phyloP scores from a whole-genome alignment of 2,113 vertebrate species.

The Daphoenositta chrysoptera region DNA sequence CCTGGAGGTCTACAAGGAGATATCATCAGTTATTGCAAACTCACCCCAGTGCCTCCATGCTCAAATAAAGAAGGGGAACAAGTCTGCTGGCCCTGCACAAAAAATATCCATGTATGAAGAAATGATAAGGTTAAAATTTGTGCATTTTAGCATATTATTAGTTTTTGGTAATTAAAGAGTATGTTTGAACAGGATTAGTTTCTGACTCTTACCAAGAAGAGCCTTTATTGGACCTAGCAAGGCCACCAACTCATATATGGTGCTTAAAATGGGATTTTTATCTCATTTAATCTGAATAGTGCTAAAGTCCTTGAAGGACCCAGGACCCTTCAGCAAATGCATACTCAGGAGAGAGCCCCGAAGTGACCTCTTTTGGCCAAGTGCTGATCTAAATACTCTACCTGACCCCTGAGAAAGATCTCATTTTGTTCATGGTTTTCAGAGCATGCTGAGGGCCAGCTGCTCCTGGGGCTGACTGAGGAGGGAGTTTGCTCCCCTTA shows the following conservation, averaged over 20 bases:
- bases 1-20: neutral
- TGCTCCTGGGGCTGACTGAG: neutral
- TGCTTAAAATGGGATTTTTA: neutral
- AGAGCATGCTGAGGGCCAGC: fast-evolving
- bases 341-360: neutral
- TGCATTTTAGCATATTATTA: neutral
- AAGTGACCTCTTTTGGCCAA: neutral
- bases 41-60: fast-evolving
- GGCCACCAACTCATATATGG: neutral
- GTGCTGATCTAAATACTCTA: neutral
- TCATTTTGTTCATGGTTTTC: neutral
- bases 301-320: neutral
- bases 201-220: neutral
- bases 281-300: neutral
- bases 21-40: neutral
- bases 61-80: neutral
- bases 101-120: fast-evolving
- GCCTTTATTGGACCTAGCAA: neutral
- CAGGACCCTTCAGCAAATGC: neutral
- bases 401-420: neutral
- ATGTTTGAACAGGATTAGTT: neutral
- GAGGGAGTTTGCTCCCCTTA: neutral
- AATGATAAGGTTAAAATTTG: neutral
- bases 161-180: neutral
- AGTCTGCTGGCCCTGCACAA: neutral